These are phyloP conservation scores for Procambarus virginalis DNA, from an alignment of 1,140 invertebrate genomes.

Conservation along the genomic window DNA sequence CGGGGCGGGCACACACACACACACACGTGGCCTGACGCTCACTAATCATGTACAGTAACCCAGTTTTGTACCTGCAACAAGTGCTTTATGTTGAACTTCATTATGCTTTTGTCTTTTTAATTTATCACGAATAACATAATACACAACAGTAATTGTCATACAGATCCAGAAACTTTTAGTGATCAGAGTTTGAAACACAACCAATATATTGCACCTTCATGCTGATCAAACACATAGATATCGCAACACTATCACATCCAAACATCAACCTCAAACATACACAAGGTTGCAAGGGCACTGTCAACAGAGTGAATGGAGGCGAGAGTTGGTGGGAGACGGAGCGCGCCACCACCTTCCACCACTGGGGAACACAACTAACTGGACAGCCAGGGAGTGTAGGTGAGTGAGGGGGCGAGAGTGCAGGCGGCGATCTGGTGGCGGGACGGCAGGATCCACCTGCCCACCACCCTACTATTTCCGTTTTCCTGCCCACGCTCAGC, in stretches of 20 bases:
- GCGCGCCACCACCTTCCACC: conserved; percentile 9
- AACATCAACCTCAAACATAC: not conserved
- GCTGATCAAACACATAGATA: no score
- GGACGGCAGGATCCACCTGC: conserved; percentile 16
- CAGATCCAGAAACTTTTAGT: not conserved
- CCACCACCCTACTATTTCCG: conserved; percentile 44
- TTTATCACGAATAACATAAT: not conserved
- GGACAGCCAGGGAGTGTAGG: conserved; percentile 23
- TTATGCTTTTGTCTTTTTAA: not conserved
- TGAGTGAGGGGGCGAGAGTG: conserved; percentile 53
- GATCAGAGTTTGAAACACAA: no score
- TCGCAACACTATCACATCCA: not conserved
- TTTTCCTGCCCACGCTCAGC: conserved; percentile 46
- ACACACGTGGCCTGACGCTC: not conserved
- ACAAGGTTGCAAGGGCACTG: not conserved
- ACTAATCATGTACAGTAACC: not conserved
- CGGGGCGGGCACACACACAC: no score
- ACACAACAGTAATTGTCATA: not conserved
- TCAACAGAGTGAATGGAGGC: not conserved
- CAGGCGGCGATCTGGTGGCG: not conserved
- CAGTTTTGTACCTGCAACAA: not conserved
- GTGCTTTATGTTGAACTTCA: not conserved
- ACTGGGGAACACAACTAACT: conserved; percentile 23
- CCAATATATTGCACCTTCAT: no score
- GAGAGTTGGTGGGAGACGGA: not conserved